phyloP scores from a whole-genome alignment of 1,140 invertebrate species.

The Rhopalosiphum padi region DNA sequence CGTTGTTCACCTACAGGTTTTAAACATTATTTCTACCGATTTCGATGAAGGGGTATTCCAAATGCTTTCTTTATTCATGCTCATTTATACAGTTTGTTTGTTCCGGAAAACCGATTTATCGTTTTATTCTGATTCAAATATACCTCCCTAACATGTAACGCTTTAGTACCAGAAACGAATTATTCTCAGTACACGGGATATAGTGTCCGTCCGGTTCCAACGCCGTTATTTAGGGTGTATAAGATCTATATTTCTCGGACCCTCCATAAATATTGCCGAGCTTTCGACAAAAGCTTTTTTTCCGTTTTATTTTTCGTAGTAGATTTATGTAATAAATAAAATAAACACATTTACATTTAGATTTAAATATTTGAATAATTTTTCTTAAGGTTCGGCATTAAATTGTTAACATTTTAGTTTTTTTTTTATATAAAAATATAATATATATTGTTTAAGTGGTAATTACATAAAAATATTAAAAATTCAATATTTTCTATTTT shows the following conservation, averaged over 20 bases:
- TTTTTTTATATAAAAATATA: neutral
- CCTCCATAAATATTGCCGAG: constrained; percentile 54
- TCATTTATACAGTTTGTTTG: constrained; percentile 47
- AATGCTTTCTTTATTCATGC: constrained; percentile 6
- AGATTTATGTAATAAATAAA: constrained; percentile 51
- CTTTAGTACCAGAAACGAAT: constrained; percentile 35
- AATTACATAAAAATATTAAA: neutral
- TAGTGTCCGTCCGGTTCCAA: constrained; percentile 39
- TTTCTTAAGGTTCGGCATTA: neutral
- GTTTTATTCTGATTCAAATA: constrained; percentile 40
- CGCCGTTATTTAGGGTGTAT: constrained; percentile 51
- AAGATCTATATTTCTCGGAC: constrained; percentile 57
- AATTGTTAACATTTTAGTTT: neutral
- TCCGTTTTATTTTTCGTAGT: constrained; percentile 32
- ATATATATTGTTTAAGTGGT: neutral
- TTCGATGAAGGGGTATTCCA: neutral
- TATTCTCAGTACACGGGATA: constrained; percentile 40
- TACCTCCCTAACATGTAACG: constrained; percentile 16
- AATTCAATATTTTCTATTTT: neutral
- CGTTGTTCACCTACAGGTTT: neutral
- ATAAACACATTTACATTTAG: constrained; percentile 40
- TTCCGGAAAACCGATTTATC: constrained; percentile 44
- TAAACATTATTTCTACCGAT: neutral
- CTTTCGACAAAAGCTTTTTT: constrained; percentile 56
- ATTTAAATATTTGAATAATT: constrained; percentile 38